Conservation (phyloP, 2,888 invertebrate species). For the Standfussiana lucernea region DNA sequence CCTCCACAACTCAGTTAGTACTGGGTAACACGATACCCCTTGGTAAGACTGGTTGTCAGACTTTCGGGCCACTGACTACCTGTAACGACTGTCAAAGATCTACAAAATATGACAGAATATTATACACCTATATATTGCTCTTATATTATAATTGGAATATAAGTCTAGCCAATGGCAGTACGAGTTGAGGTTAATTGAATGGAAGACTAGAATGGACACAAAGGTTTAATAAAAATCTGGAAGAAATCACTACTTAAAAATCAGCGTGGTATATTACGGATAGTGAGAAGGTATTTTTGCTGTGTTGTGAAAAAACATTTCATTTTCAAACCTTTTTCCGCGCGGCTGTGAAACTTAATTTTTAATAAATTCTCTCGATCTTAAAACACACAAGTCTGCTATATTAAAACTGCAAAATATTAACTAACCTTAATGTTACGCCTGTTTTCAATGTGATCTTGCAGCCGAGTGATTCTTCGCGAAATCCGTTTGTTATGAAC, state of each 20-base stretch:
- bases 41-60: too few species aligned
- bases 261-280: too few species aligned
- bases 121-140: too few species aligned
- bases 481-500: not conserved
- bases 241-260: too few species aligned
- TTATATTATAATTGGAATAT: not conserved
- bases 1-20: too few species aligned
- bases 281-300: too few species aligned
- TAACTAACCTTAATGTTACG: not conserved
- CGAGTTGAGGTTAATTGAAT: not conserved
- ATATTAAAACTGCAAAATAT: constrained; percentile 10
- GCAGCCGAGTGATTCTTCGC: constrained; percentile 6
- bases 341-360: constrained; percentile 36
- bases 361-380: constrained; percentile 46
- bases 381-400: constrained; percentile 28
- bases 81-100: too few species aligned
- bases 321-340: not conserved
- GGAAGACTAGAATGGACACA: constrained; percentile 2
- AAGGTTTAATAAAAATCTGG: not conserved
- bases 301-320: not conserved
- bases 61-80: too few species aligned
- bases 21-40: too few species aligned
- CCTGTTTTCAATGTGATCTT: not conserved
- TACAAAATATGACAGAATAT: too few species aligned
- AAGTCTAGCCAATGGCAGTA: not conserved